Percentiles rank a stretch among this genome's conserved stretches.
Evolutionary conservation across 2,797 vertebrate genomes (phyloP).

Genomic region (Nannoperca obscura): DNA sequence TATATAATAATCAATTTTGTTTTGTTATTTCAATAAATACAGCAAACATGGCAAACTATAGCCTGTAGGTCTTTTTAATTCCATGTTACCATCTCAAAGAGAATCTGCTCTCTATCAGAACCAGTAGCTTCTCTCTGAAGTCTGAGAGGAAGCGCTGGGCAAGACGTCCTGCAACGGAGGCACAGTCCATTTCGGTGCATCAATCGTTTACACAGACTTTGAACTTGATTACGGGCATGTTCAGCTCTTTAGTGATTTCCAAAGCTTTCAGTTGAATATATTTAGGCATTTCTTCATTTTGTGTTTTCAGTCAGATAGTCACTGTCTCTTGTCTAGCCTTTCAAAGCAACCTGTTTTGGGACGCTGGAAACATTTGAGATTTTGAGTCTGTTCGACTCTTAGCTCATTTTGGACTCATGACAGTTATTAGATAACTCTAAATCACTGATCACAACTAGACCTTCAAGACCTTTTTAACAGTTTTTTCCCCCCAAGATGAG

Average conservation of each 20-base stretch:
- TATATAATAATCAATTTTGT: conserved; percentile 26
- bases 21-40: conserved; percentile 33
- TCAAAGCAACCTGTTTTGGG: conserved; percentile 32
- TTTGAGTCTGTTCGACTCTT: conserved; percentile 18
- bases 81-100: conserved; percentile 64
- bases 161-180: conserved; percentile 50
- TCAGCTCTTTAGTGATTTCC: conserved; percentile 64
- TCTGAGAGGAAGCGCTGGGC: conserved; percentile 45
- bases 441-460: conserved; percentile 27
- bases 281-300: conserved; percentile 36
- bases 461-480: background rate
- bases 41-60: conserved; percentile 46
- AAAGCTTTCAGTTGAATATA: conserved; percentile 66
- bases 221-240: conserved; percentile 59
- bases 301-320: conserved; percentile 45
- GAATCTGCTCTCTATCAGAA: conserved; percentile 54
- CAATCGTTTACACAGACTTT: conserved; percentile 65
- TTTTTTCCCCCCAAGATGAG: background rate
- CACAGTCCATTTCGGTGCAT: conserved; percentile 56
- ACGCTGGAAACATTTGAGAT: conserved; percentile 22
- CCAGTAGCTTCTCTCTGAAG: conserved; percentile 60
- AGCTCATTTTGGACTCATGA: conserved; percentile 26
- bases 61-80: conserved; percentile 49
- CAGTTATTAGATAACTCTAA: conserved; percentile 28
- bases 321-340: conserved; percentile 26